Evolutionary conservation across 2,888 invertebrate species (phyloP).

Genomic region (Apotomis capreana): DNA sequence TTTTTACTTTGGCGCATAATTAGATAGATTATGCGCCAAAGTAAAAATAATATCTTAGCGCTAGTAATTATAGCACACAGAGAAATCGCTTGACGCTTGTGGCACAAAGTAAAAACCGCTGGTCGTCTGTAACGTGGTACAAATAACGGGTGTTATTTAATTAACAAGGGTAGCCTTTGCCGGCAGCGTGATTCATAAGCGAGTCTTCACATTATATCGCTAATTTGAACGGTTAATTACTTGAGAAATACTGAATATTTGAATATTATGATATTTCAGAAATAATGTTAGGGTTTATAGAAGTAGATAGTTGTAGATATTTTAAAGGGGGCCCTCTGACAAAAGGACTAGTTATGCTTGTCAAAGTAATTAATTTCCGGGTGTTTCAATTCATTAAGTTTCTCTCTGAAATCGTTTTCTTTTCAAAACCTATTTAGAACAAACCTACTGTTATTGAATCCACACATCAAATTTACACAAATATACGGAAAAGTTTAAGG

Average conservation of each 20-base stretch:
- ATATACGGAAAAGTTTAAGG: too few species aligned
- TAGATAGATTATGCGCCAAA: too few species aligned
- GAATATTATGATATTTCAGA: background rate
- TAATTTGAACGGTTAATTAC: slow-evolving; percentile 41
- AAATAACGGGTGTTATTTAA: slow-evolving; percentile 49
- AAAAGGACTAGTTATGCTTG: too few species aligned
- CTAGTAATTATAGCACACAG: background rate
- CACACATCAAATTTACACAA: too few species aligned
- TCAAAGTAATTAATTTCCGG: too few species aligned
- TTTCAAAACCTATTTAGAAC: too few species aligned
- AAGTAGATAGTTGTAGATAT: background rate
- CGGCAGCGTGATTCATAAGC: slow-evolving; percentile 47
- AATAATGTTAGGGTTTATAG: background rate
- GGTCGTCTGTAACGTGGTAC: background rate
- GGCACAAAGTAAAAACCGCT: background rate
- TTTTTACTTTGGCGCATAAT: too few species aligned
- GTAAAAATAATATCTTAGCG: too few species aligned
- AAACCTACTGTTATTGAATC: too few species aligned
- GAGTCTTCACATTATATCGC: slow-evolving; percentile 46
- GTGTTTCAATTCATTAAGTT: too few species aligned
- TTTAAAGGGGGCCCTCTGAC: background rate
- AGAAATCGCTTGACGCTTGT: slow-evolving; percentile 10
- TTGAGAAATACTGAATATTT: background rate
- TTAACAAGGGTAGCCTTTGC: slow-evolving; percentile 51
- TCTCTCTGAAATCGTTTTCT: too few species aligned